Evolutionary conservation across 2,888 invertebrate species (phyloP), one percentile per base, ranked within the genome.

Genomic region (Lomographa bimaculata): DNA sequence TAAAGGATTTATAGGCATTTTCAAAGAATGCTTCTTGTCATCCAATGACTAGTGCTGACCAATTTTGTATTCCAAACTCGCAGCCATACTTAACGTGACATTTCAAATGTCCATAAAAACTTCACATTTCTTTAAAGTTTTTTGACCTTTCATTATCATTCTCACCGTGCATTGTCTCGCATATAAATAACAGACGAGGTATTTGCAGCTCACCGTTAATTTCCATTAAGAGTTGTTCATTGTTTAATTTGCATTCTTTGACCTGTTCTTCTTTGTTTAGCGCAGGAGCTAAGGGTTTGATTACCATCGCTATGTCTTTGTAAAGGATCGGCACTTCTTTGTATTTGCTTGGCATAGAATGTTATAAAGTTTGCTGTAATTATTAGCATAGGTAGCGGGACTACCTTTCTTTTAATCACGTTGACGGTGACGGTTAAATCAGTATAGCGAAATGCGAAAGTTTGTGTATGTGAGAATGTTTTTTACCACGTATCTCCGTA

Each of bases 81-180:
- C 29, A 16, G 19, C 26, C 29, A 17, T 11, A 17, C 35, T 35
- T 26, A 25, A 11, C 35, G 42, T 42, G 36, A 36, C 42, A 36
- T 43, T 43, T 42, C 27, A 43, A 37, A 37, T 37, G 36, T n/a
- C 23, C 27, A 43, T 43, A 36, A 43, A 42, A 43, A 36, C 42
- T 21, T 39, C 23, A 30, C 37, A 42, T 28, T 52, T 49, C 35
- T 11, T 9, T 21, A 25, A 43, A 46, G 50, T 42, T 51, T 51
- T 44, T 52, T 54, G 45, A 57, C 51, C 56, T 42, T 46, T 33
- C 16, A 50, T 52, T 52, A 33, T 12, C 25, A 54, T 50, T 49
- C 46, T 20, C 24, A 37, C 12, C 51, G 32, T 33, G 46, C 11
- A 23, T 36, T 35, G 33, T 45, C 20, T 41, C 28, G 42, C 32